Evolutionary conservation across 2,113 vertebrate species (phyloP).

Genomic region (Hemibates koningsi): DNA sequence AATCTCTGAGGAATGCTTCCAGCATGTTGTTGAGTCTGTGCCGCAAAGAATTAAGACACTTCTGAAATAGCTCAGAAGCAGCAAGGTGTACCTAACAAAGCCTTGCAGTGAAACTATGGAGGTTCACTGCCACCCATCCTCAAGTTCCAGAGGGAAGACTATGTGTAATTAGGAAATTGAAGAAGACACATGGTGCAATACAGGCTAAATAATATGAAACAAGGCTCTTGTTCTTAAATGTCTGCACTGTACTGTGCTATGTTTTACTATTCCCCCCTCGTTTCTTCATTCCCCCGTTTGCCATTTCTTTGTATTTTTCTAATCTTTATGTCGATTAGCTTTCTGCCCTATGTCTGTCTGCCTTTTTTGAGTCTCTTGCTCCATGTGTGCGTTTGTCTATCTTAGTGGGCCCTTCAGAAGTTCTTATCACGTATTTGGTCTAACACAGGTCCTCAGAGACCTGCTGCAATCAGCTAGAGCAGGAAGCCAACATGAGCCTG

Average conservation of each 20-base stretch:
- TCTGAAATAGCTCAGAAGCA: background rate
- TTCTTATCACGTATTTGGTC: slow-evolving; percentile 25
- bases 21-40: background rate
- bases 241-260: background rate
- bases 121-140: background rate
- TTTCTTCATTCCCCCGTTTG: background rate
- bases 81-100: background rate
- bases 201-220: background rate
- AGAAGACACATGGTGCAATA: background rate
- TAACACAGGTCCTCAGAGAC: background rate
- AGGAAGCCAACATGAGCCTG: background rate
- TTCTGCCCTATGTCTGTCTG: background rate
- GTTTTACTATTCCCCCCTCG: background rate
- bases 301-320: background rate
- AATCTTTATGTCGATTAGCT: background rate
- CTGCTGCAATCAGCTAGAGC: slow-evolving; percentile 11
- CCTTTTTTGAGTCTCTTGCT: background rate
- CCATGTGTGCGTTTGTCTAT: background rate
- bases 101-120: background rate
- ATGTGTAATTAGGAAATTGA: background rate
- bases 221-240: background rate
- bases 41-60: background rate
- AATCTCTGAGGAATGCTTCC: background rate
- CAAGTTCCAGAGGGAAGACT: background rate
- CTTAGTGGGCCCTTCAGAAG: background rate